Percentiles rank a stretch among this genome's conserved stretches.
Evolutionary conservation across 2,113 vertebrate genomes (phyloP).

Genomic region (Morphnarchus princeps): DNA sequence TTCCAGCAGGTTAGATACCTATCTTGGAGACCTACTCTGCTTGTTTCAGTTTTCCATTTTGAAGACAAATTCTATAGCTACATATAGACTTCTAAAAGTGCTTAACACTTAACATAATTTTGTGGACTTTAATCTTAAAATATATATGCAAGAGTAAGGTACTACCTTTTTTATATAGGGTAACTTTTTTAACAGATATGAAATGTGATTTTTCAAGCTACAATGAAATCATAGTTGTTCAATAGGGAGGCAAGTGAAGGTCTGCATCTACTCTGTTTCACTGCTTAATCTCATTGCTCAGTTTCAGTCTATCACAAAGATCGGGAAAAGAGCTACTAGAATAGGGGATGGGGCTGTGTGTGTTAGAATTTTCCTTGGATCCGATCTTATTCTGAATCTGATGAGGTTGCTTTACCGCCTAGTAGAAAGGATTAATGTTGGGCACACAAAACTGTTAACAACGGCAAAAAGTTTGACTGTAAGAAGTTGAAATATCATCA

Average conservation of each 20-base stretch:
- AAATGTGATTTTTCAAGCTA: not conserved
- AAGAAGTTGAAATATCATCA: not conserved
- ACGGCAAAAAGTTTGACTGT: not conserved
- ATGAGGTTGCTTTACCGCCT: not conserved
- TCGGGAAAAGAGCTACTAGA: not conserved
- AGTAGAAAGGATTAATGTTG: not conserved
- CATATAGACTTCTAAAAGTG: not conserved
- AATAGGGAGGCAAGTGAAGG: not conserved
- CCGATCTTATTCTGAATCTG: not conserved
- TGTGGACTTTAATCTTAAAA: not conserved
- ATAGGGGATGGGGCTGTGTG: rapidly evolving
- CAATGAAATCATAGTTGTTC: not conserved
- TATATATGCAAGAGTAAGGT: not conserved
- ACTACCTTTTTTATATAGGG: not conserved
- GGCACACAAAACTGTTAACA: not conserved
- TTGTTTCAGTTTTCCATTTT: not conserved
- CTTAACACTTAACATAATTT: not conserved
- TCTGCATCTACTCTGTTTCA: not conserved
- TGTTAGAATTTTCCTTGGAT: not conserved
- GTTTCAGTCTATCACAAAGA: not conserved
- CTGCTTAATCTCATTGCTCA: not conserved
- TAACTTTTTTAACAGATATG: not conserved
- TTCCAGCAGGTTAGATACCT: not conserved
- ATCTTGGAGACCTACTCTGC: not conserved
- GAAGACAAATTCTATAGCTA: not conserved